phyloP scores from a whole-genome alignment of 2,113 vertebrate species.

The Mesoclemmys tuberculata region DNA sequence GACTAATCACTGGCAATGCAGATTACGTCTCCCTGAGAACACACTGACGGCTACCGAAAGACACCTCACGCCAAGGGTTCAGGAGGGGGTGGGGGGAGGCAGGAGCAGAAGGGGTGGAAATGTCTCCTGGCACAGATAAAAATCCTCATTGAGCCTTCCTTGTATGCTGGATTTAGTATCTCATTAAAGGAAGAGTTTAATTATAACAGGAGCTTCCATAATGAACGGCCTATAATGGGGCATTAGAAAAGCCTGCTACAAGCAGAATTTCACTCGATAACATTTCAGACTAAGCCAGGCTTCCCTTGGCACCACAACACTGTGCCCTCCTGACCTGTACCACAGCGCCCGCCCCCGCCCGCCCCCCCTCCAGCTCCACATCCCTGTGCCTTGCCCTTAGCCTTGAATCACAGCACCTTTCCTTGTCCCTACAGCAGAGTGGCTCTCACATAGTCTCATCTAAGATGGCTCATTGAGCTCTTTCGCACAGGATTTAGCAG shows the following conservation, averaged over 20 bases:
- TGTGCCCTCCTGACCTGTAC: background rate
- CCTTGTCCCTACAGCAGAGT: background rate
- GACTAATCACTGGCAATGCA: background rate
- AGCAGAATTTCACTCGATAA: background rate
- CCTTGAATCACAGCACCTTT: background rate
- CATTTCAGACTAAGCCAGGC: background rate
- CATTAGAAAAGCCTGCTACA: background rate
- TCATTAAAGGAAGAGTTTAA: constrained; percentile 13
- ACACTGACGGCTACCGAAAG: background rate
- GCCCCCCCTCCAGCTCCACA: background rate
- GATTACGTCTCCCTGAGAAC: background rate
- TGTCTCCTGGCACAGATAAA: background rate
- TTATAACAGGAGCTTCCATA: constrained; percentile 20
- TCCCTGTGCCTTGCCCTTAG: background rate
- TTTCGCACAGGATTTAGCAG: background rate
- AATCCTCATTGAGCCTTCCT: background rate
- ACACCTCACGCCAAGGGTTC: background rate
- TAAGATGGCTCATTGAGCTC: background rate
- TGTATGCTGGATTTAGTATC: constrained; percentile 10
- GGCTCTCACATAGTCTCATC: background rate
- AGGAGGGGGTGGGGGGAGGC: background rate
- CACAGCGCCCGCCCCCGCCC: background rate
- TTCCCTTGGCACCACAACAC: background rate
- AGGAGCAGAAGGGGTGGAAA: background rate
- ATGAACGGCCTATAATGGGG: background rate